Base-by-base conservation (phyloP, 2,888 invertebrate species). In the Drosophila nigricruria region DNA sequence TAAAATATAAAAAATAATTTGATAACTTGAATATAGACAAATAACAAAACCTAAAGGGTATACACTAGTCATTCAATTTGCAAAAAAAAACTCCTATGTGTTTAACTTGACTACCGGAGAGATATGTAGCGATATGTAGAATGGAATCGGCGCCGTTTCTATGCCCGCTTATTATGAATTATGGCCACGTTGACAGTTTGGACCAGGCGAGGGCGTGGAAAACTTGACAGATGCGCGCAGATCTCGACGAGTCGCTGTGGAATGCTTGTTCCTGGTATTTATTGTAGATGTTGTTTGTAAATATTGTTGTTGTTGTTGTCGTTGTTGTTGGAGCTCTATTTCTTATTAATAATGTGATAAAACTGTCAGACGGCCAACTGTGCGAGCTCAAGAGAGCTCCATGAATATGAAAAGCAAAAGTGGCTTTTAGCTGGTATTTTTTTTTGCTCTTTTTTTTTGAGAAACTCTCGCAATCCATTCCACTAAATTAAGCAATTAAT, bases 401-500 rank as follows among this genome's bases (percentile, higher is more conserved):
- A 57, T 58, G 58, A 25, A 53, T 38, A 38, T 42, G 56, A 61
- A 73, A 77, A 81, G 70, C 77, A 80, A 77, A 73, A 80, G 77
- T 81, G 57, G 68, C 60, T 67, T 60, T 72, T 72, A 20, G 59
- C 58, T 69, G 34, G n/a, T 40, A 25, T 47, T 61, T 42, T 20
- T 40, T 50, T 5, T 23, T 16, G 8, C 36, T 34, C 9, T 38
- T 14, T 75, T 8, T 16, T 60, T 68, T 73, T 42, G 49, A 57
- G 66, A 67, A 75, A 86, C 89, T 80, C 87, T 73, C 66, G 76
- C 89, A 70, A 89, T 88, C 79, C 88, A 85, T 86, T 86, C 90
- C 88, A 89, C 88, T 89, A 81, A 89, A 86, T 86, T 86, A 89
- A 88, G 88, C 86, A 86, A 86, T 86, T 88, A 83, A 84, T 89